A percentile compares a stretch with the other conserved stretches of the same genome.
Conservation (phyloP, 2,888 invertebrate genomes). For the Rotaria sp. region DNA sequence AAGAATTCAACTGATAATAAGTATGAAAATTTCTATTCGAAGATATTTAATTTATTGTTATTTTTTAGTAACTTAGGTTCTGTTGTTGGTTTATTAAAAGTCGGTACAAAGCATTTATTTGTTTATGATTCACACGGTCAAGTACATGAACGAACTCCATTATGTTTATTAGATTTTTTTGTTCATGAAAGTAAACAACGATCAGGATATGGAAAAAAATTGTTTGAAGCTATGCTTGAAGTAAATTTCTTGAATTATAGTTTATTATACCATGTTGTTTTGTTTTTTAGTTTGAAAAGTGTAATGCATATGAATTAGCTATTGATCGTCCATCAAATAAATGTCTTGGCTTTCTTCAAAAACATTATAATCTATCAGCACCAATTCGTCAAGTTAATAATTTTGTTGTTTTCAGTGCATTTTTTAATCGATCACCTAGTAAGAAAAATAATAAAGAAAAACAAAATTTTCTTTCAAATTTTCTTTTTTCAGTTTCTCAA, state of each 20-base stretch:
- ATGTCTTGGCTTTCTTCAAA: constrained; percentile 73
- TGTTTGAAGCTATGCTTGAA: constrained; percentile 80
- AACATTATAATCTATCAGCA: constrained; percentile 68
- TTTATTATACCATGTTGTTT: no score
- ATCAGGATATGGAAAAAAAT: constrained; percentile 71
- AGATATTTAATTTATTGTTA: not conserved
- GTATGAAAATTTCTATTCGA: constrained; percentile 44
- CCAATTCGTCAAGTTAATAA: constrained; percentile 77
- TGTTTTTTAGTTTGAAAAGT: constrained; percentile 54
- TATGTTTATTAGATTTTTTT: constrained; percentile 87
- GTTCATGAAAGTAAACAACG: constrained; percentile 75
- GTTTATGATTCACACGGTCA: constrained; percentile 57
- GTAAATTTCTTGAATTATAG: constrained; percentile 58
- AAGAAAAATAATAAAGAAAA: constrained; percentile 21
- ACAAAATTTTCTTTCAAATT: not conserved
- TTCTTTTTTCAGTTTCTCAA: not conserved
- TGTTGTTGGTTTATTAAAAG: constrained; percentile 73
- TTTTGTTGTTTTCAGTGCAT: constrained; percentile 75
- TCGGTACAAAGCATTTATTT: constrained; percentile 80
- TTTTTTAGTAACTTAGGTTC: constrained; percentile 57
- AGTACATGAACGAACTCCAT: constrained; percentile 71
- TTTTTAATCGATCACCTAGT: constrained; percentile 60
- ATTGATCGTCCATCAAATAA: constrained; percentile 86
- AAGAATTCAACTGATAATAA: constrained; percentile 48
- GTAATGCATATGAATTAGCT: constrained; percentile 69